Conservation (phyloP, 2,888 invertebrate genomes). For the Hydropsyche betteni region DNA sequence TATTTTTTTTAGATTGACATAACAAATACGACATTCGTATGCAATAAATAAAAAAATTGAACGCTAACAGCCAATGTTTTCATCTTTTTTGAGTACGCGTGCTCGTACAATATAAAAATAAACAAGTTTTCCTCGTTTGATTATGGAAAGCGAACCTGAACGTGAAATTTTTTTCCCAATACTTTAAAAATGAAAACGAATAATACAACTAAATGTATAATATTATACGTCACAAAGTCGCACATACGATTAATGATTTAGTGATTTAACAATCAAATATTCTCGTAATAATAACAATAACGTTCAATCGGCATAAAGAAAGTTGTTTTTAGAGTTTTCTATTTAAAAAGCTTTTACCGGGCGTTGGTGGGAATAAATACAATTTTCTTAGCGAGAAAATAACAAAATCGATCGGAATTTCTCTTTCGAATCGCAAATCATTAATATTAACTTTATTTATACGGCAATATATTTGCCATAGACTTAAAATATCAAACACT, state of each 20-base stretch:
- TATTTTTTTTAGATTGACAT: neutral
- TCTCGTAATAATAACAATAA: neutral
- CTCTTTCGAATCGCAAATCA: conserved; percentile 1
- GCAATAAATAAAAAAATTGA: neutral
- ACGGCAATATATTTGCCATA: no score
- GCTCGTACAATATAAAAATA: neutral
- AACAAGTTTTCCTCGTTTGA: conserved; percentile 13
- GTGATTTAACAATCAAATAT: neutral
- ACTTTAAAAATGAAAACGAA: no score
- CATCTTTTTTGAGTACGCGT: neutral
- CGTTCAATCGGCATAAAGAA: conserved; percentile 18
- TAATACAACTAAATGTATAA: no score
- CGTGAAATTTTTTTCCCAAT: neutral
- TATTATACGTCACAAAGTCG: no score
- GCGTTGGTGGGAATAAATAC: neutral
- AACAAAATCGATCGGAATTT: conserved; percentile 11
- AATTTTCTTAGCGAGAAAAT: conserved; percentile 19
- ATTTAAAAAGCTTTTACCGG: conserved; percentile 34
- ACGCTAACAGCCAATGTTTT: neutral
- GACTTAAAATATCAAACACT: no score
- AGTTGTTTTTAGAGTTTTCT: conserved; percentile 34
- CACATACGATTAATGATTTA: no score
- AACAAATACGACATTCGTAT: neutral
- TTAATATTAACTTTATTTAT: neutral
- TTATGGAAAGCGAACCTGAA: conserved; percentile 6